These are phyloP conservation scores for Stenurella melanura DNA, from an alignment of 2,888 invertebrate genomes.

Conservation along the genomic window DNA sequence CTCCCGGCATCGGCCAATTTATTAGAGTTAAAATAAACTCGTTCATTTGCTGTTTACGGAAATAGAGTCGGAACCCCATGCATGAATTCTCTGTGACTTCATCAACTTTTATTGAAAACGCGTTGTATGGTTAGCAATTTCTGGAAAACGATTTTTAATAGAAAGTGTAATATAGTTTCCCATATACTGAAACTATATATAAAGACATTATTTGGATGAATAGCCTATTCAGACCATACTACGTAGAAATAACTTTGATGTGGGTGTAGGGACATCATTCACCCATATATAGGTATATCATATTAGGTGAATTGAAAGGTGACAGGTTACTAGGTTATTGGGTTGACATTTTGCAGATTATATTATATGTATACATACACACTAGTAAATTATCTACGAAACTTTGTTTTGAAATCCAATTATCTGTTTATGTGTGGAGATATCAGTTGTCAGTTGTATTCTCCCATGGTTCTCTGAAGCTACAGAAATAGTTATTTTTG, in stretches of 20 bases:
- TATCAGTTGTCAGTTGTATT: background rate
- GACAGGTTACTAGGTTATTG: background rate
- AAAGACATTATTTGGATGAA: background rate
- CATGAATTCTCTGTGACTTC: background rate
- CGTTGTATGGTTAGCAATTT: background rate
- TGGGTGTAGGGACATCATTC: background rate
- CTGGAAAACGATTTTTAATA: background rate
- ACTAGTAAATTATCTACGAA: background rate
- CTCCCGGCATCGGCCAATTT: background rate
- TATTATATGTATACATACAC: background rate
- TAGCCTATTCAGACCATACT: background rate
- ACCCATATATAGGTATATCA: background rate
- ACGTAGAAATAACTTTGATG: background rate
- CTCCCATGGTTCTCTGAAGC: too few relatives aligned
- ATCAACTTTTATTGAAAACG: background rate
- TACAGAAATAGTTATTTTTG: too few relatives aligned
- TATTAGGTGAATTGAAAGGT: background rate
- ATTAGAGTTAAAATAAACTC: background rate
- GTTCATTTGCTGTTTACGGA: conserved; percentile 4
- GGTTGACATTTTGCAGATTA: background rate
- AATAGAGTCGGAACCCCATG: background rate
- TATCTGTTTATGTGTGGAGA: background rate
- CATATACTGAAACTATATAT: background rate
- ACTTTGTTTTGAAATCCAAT: background rate
- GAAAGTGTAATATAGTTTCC: background rate